Percentiles rank a stretch among this genome's conserved stretches.
Evolutionary conservation across 1,140 invertebrate species (phyloP).

Genomic region (Drosophila arawakana): DNA sequence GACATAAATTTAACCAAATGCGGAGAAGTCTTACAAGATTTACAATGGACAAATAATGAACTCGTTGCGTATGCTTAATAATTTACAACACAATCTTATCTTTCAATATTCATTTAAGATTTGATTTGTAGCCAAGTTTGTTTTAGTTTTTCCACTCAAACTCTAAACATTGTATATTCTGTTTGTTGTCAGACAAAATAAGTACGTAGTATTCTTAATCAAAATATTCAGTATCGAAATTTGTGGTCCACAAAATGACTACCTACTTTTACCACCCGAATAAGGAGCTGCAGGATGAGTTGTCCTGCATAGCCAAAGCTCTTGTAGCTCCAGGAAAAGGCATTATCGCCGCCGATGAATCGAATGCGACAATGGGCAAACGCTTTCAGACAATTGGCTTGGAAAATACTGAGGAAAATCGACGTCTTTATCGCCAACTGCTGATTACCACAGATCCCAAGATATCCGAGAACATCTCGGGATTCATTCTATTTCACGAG

Average conservation of each 20-base stretch:
- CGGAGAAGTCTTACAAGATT: constrained; percentile 8
- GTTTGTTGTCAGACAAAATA: not conserved
- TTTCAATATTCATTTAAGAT: not conserved
- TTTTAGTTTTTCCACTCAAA: not conserved
- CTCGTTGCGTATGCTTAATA: constrained; percentile 18
- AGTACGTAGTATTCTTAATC: not conserved
- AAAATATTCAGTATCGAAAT: constrained; percentile 29
- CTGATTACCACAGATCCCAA: constrained; percentile 94
- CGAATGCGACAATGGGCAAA: constrained; percentile 94
- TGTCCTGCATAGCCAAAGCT: constrained; percentile 93
- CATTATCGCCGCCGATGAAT: constrained; percentile 94
- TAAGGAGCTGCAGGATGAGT: constrained; percentile 94
- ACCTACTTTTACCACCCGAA: constrained; percentile 93
- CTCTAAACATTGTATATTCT: not conserved
- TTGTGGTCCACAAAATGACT: constrained; percentile 86
- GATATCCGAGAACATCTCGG: constrained; percentile 92
- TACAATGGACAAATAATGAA: constrained; percentile 17
- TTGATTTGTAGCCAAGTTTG: not conserved
- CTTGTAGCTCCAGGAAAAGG: constrained; percentile 97
- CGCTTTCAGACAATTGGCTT: constrained; percentile 88
- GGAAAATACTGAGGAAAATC: constrained; percentile 95
- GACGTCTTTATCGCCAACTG: constrained; percentile 93
- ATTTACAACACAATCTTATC: constrained; percentile 7
- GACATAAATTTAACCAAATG: constrained; percentile 52
- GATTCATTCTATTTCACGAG: constrained; percentile 98